Conservation (phyloP, 2,113 vertebrate species). For the Campylorhamphus procurvoides region DNA sequence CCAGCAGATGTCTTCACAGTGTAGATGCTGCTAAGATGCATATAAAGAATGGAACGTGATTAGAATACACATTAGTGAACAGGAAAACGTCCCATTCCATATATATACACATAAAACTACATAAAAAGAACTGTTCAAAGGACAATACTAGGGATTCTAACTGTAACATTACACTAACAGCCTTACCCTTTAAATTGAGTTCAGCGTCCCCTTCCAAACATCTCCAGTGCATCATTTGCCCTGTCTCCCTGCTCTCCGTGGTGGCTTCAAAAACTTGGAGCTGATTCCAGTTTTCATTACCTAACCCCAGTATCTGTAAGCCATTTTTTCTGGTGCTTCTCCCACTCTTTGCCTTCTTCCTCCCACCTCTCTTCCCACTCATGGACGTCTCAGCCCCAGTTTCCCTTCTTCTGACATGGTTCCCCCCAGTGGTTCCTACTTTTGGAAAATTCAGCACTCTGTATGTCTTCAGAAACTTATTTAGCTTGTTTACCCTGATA, state of each 20-base stretch:
- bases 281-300: not conserved
- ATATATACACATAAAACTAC: not conserved
- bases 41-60: not conserved
- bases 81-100: not conserved
- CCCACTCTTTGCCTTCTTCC: not conserved
- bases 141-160: not conserved
- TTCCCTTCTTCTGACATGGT: not conserved
- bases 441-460: not conserved
- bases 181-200: not conserved
- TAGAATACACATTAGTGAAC: not conserved
- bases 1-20: not conserved
- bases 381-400: not conserved
- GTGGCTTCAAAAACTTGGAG: not conserved
- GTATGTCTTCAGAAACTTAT: not conserved
- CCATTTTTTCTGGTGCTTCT: not conserved
- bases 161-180: not conserved
- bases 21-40: not conserved
- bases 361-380: not conserved
- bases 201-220: not conserved
- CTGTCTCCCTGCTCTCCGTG: not conserved
- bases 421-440: not conserved
- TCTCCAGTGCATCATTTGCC: not conserved
- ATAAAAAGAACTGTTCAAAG: not conserved
- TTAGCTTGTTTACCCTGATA: not conserved
- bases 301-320: not conserved